These are phyloP conservation scores for Larimichthys crocea DNA, from an alignment of 2,113 vertebrate genomes.

Conservation along the genomic window DNA sequence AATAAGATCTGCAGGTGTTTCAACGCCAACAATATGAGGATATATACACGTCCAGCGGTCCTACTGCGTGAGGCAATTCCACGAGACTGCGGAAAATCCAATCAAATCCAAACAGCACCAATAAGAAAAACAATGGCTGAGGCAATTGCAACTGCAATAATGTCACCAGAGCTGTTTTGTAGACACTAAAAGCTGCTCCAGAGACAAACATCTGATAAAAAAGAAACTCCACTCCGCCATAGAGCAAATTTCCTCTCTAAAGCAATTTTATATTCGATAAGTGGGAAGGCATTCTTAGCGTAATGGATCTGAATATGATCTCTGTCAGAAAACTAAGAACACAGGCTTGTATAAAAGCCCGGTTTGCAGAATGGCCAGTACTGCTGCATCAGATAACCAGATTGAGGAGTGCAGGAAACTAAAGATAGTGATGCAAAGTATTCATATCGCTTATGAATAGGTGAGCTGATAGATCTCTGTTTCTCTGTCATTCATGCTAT, in stretches of 20 bases:
- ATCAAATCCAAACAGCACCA: slow-evolving; percentile 80
- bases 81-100: slow-evolving; percentile 72
- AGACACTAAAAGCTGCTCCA: slow-evolving; percentile 81
- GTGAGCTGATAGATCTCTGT: slow-evolving; percentile 32
- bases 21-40: slow-evolving; percentile 59
- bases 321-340: slow-evolving; percentile 82
- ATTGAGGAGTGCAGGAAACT: slow-evolving; percentile 65
- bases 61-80: slow-evolving; percentile 70
- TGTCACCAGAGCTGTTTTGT: slow-evolving; percentile 74
- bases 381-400: slow-evolving; percentile 77
- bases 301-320: slow-evolving; percentile 87
- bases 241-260: slow-evolving; percentile 84
- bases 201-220: slow-evolving; percentile 84
- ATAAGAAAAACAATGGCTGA: slow-evolving; percentile 78
- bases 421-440: slow-evolving; percentile 58
- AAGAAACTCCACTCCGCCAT: slow-evolving; percentile 78
- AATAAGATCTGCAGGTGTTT: slow-evolving; percentile 75
- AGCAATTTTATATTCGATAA: slow-evolving; percentile 86
- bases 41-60: slow-evolving; percentile 49
- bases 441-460: slow-evolving; percentile 54
- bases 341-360: slow-evolving; percentile 71
- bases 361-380: slow-evolving; percentile 56
- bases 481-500: background rate
- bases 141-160: slow-evolving; percentile 78
- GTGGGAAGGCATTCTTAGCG: slow-evolving; percentile 81